Evolutionary conservation across 2,797 vertebrate genomes (phyloP), one percentile per base, ranked within the genome.

Genomic region (Mormyrus proboscirostris): DNA sequence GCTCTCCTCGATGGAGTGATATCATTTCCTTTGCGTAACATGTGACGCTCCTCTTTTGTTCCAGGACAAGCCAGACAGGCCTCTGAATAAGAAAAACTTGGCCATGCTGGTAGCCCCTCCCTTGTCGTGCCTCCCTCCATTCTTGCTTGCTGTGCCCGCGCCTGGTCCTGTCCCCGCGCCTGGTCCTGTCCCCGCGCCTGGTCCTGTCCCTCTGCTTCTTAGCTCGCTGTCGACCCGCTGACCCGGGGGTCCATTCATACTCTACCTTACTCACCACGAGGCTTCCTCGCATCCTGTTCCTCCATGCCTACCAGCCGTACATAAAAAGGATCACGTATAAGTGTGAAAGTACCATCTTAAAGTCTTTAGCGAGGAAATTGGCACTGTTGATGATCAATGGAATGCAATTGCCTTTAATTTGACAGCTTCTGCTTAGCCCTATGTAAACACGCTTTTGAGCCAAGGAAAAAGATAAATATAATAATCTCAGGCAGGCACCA

Each of bases 11-110:
- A 14, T 89, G 22, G 89, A 91, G 91, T 91, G 91, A 89, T 88
- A 50, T 92, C 89, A 90, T 89, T 88, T 88, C 89, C 89, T 88
- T 38, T 90, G 59, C 7, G 84, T 92, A 94, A 92, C 94, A 89
- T 94, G 91, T 93, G 93, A 93, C 91, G 89, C 92, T 95, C 92
- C 93, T 94, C 96, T 91, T 98, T 88, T n/a, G 9, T 95, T 97
- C 96, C 96, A 99, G 98, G 98, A 97, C 95, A 96, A 96, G 94
- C 95, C 96, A 94, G 96, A 95, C 96, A 97, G 95, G 95, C 96
- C 95, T 96, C 97, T 97, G 96, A 97, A 95, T 96, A 97, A 96
- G 96, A 98, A 95, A 96, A 97, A 96, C 94, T 96, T 98, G 96
- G 95, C 95, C 95, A 93, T 97, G 95, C 96, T 97, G 98, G 98